Conservation (phyloP, 2,888 invertebrate genomes). For the Epistrophe grossulariae region DNA sequence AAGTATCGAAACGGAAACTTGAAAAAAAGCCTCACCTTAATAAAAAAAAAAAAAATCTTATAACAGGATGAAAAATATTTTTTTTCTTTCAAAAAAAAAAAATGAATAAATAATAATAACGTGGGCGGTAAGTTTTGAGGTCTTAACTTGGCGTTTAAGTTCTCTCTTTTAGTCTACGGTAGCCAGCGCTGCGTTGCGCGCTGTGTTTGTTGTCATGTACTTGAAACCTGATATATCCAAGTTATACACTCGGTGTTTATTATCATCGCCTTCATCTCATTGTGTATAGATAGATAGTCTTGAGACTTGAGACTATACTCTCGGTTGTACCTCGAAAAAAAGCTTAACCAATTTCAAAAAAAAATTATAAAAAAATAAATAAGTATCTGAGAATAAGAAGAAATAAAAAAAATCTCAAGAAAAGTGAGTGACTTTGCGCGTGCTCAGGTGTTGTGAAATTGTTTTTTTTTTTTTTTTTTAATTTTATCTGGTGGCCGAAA, state of each 20-base stretch:
- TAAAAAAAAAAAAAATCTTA: slow-evolving; percentile 28
- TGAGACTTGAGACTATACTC: background rate
- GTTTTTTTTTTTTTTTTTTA: slow-evolving; percentile 10
- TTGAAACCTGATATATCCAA: slow-evolving; percentile 75
- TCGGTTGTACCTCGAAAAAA: slow-evolving; percentile 4
- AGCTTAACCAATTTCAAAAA: slow-evolving; percentile 11
- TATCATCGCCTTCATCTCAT: slow-evolving; percentile 58
- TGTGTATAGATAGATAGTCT: background rate
- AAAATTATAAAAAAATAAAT: slow-evolving; percentile 11
- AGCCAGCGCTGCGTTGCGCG: slow-evolving; percentile 47
- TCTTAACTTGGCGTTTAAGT: slow-evolving; percentile 59
- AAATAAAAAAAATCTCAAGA: slow-evolving; percentile 32
- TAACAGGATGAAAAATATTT: slow-evolving; percentile 51
- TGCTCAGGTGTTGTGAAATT: slow-evolving; percentile 72
- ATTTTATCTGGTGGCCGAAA: slow-evolving; percentile 64
- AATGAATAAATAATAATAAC: background rate
- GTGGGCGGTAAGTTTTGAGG: slow-evolving; percentile 60
- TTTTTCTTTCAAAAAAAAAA: slow-evolving; percentile 8
- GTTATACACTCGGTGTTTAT: slow-evolving; percentile 58
- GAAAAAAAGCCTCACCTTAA: slow-evolving; percentile 67
- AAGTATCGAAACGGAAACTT: slow-evolving; percentile 57
- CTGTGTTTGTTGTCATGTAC: slow-evolving; percentile 59
- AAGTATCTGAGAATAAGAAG: background rate
- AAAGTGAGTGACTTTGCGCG: slow-evolving; percentile 73
- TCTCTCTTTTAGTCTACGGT: slow-evolving; percentile 44